phyloP scores from a whole-genome alignment of 1,140 invertebrate species.

The Eriocheir sinensis region DNA sequence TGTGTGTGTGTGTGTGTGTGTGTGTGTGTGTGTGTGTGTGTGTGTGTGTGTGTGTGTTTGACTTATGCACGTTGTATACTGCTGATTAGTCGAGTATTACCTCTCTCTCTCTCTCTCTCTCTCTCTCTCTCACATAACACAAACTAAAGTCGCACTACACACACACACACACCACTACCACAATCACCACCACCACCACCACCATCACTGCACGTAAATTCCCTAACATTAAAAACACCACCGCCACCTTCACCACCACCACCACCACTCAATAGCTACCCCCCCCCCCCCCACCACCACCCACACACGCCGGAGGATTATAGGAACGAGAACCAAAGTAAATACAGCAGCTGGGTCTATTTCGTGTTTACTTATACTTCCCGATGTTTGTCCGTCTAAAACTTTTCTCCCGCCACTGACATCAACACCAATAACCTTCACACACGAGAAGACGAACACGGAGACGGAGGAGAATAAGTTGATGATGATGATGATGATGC shows the following conservation, averaged over 20 bases:
- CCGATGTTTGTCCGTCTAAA: too few species aligned
- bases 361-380: too few species aligned
- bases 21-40: slow-evolving; percentile 20
- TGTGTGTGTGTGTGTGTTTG: slow-evolving; percentile 3
- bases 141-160: not conserved
- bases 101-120: too few species aligned
- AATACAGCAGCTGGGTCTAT: not conserved
- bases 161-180: not conserved
- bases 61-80: too few species aligned
- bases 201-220: too few species aligned
- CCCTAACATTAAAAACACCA: too few species aligned
- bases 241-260: not conserved
- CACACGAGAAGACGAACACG: not conserved
- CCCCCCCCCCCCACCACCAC: not conserved
- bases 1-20: slow-evolving; percentile 22
- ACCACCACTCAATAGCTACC: not conserved
- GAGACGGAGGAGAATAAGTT: too few species aligned
- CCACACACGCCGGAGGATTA: not conserved
- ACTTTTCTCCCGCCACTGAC: not conserved
- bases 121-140: too few species aligned
- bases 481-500: too few species aligned
- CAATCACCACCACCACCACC: not conserved
- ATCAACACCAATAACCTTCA: not conserved
- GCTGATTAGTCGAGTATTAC: too few species aligned
- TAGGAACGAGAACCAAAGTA: not conserved